Base-by-base conservation (phyloP, 2,113 vertebrate species). In the Pionites leucogaster region DNA sequence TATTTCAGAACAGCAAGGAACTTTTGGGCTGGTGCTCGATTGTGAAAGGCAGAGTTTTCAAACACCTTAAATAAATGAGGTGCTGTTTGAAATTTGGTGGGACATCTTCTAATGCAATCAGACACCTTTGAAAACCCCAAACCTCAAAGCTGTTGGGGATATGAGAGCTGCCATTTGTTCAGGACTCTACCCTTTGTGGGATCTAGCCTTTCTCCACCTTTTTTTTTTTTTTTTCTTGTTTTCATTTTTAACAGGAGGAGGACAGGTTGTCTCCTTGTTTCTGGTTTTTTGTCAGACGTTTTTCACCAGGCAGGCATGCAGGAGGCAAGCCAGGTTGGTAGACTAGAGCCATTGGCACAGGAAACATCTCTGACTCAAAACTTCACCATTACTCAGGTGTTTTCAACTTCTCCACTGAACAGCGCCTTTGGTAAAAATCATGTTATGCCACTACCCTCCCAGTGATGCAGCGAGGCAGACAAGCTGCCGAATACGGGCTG, bases 1-100 rank as follows among this genome's bases (percentile, higher is more conserved):
- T 93, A 80, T 93, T 96, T 93, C 80, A 79, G 92, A 95, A 96
- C 65, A 93, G 52, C 74, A 49, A 76, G 28, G 89, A 95, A 72
- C n/a, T 53, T 84, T 84, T 91, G 88, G 69, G 86, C 49, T 91
- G 74, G 41, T 87, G 81, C 77, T 0, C 20, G 81, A 62, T 91
- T 96, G 77, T 84, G 93, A 93, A 95, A 94, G 83, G 41, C 87
- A 80, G 37, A 11, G 60, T 94, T 93, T 93, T 94, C 80, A 92
- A 76, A 79, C 78, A 57, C 69, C 23, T 91, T 64, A 82, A 85
- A 93, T 82, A 80, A 93, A 95, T 91, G 67, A 92, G 83, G 81
- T 93, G 92, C 53, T 81, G 59, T 62, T 78, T 86, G 92, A 96
- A 93, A 89, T 92, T 88, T 13, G 33, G 64, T 86, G 72, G 87